Evolutionary conservation across 2,113 vertebrate species (phyloP).

Genomic region (Silurus asotus): DNA sequence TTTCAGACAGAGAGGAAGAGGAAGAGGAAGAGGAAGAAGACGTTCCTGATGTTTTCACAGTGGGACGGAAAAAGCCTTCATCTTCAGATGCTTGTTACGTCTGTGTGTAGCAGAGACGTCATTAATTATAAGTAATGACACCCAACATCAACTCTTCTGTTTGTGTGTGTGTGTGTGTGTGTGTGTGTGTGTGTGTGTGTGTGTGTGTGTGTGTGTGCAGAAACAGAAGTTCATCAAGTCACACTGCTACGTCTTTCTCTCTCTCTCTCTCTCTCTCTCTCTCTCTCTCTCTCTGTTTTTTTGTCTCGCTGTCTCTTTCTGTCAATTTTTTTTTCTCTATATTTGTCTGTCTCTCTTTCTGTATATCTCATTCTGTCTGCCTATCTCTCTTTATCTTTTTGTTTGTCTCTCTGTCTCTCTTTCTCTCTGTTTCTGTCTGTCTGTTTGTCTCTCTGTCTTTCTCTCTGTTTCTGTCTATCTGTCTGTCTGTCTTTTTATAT

Average conservation of each 20-base stretch:
- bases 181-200: background rate
- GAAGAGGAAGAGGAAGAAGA: background rate
- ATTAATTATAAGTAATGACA: constrained; percentile 21
- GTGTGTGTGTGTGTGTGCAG: constrained; percentile 54
- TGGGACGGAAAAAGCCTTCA: background rate
- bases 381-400: background rate
- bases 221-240: constrained; percentile 95
- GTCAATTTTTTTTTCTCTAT: no score
- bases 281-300: background rate
- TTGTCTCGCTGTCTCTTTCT: background rate
- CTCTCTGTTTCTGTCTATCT: background rate
- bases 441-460: background rate
- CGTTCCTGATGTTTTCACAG: background rate
- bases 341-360: background rate
- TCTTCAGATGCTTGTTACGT: background rate
- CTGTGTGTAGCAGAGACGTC: background rate
- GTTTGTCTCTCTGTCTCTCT: background rate
- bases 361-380: background rate
- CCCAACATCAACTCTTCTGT: constrained; percentile 24
- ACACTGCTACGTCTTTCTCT: background rate
- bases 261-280: background rate
- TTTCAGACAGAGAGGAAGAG: background rate
- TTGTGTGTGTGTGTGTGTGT: constrained; percentile 29
- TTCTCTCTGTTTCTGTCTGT: background rate
- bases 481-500: background rate